Percentiles rank a stretch among this genome's conserved stretches.
Evolutionary conservation across 2,113 vertebrate genomes (phyloP).

Genomic region (Hippocampus abdominalis): DNA sequence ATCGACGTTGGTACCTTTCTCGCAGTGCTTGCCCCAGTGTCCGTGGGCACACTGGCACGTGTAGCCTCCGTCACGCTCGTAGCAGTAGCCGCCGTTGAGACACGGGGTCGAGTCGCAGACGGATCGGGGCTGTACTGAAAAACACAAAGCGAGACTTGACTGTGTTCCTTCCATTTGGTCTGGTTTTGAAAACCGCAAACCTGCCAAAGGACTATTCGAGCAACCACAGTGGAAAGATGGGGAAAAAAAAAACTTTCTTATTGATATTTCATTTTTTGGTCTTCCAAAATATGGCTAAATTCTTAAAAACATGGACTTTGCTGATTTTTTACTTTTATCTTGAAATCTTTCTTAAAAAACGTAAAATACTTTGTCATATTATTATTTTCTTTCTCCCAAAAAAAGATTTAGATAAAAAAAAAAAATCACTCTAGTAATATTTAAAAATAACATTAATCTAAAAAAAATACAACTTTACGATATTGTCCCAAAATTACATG

Average conservation of each 20-base stretch:
- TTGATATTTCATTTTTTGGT: too few species aligned
- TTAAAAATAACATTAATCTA: too few species aligned
- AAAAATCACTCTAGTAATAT: too few species aligned
- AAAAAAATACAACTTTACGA: too few species aligned
- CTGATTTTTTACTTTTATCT: too few species aligned
- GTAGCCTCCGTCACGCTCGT: constrained; percentile 82
- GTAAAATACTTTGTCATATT: too few species aligned
- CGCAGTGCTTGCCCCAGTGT: constrained; percentile 87
- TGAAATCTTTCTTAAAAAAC: too few species aligned
- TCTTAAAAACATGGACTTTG: too few species aligned
- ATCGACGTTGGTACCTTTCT: constrained; percentile 80
- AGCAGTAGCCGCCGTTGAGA: constrained; percentile 90
- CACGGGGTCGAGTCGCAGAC: constrained; percentile 95
- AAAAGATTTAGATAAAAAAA: too few species aligned
- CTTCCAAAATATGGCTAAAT: too few species aligned
- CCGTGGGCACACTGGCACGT: constrained; percentile 84
- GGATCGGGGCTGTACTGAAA: constrained; percentile 85
- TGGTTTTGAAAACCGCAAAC: neutral
- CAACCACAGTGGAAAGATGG: neutral
- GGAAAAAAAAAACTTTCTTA: too few species aligned
- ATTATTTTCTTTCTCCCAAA: too few species aligned
- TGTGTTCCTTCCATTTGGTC: constrained; percentile 45
- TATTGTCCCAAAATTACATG: neutral
- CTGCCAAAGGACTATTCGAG: neutral
- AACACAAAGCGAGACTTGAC: constrained; percentile 68